These are phyloP conservation scores for Idaea biselata DNA, from an alignment of 2,888 invertebrate genomes.

Conservation along the genomic window DNA sequence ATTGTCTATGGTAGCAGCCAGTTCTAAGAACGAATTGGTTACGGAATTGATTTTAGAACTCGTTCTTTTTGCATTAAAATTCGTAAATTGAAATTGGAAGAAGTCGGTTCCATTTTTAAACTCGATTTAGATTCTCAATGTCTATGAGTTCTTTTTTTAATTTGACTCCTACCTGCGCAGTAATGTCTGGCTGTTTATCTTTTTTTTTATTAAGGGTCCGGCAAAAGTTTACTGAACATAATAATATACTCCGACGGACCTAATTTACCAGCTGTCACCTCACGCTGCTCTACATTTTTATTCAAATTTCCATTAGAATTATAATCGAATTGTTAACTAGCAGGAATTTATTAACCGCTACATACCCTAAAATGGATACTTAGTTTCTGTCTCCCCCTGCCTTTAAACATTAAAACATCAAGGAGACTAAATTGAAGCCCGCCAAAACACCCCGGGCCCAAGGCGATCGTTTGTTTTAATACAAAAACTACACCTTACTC, in stretches of 20 bases:
- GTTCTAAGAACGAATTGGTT: slow-evolving; percentile 3
- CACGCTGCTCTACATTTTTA: neutral
- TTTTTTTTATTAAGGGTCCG: neutral
- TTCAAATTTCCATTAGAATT: slow-evolving; percentile 6
- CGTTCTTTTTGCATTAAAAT: neutral
- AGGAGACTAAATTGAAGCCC: slow-evolving; percentile 79
- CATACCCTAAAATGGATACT: slow-evolving; percentile 78
- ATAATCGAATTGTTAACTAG: slow-evolving; percentile 58
- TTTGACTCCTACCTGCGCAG: neutral
- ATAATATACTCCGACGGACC: slow-evolving; percentile 15
- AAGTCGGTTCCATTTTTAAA: neutral
- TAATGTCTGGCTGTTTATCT: neutral
- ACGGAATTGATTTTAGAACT: neutral
- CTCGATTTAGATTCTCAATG: neutral
- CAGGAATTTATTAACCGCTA: slow-evolving; percentile 70
- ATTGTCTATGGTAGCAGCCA: slow-evolving; percentile 35
- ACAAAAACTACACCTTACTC: slow-evolving; percentile 73
- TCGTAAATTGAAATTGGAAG: neutral
- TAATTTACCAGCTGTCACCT: slow-evolving; percentile 1
- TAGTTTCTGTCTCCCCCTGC: slow-evolving; percentile 50
- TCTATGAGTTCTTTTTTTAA: neutral
- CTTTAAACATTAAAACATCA: slow-evolving; percentile 75
- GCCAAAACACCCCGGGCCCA: slow-evolving; percentile 77
- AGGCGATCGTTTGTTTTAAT: slow-evolving; percentile 80
- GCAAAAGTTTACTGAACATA: neutral